Percentiles rank a stretch among this genome's conserved stretches.
Evolutionary conservation across 2,797 vertebrate species (phyloP).

Genomic region (Pantherophis alleghaniensis): DNA sequence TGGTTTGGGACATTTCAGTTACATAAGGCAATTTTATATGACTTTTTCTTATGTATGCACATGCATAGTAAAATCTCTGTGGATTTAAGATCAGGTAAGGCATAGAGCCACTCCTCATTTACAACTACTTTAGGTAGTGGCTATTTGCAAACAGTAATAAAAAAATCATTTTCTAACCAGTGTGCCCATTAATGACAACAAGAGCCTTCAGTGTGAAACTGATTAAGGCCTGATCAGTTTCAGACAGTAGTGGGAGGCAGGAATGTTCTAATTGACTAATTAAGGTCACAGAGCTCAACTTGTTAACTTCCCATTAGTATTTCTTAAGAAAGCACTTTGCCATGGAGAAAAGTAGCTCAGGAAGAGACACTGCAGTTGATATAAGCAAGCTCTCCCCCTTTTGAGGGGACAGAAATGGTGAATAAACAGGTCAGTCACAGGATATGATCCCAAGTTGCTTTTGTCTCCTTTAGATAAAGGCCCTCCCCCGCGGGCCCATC

Average conservation of each 20-base stretch:
- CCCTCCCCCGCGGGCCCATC: too few species aligned
- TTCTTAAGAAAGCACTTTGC: background rate
- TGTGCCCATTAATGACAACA: background rate
- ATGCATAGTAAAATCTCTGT: background rate
- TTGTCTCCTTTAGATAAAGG: background rate
- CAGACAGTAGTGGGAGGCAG: background rate
- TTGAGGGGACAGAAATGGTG: background rate
- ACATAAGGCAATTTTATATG: background rate
- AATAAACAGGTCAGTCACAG: background rate
- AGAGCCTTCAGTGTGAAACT: background rate
- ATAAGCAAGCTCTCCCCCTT: background rate
- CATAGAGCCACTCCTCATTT: background rate
- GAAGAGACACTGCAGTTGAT: background rate
- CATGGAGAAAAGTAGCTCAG: background rate
- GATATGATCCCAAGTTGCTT: background rate
- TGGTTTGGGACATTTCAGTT: background rate
- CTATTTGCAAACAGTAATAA: background rate
- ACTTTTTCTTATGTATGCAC: background rate
- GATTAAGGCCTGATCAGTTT: background rate
- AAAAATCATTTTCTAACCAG: background rate
- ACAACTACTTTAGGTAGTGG: background rate
- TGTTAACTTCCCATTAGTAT: background rate
- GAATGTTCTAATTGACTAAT: background rate
- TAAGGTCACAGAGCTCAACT: background rate
- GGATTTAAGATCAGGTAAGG: background rate